Conservation (phyloP, 2,113 vertebrate species). For the Tylochromis polylepis region DNA sequence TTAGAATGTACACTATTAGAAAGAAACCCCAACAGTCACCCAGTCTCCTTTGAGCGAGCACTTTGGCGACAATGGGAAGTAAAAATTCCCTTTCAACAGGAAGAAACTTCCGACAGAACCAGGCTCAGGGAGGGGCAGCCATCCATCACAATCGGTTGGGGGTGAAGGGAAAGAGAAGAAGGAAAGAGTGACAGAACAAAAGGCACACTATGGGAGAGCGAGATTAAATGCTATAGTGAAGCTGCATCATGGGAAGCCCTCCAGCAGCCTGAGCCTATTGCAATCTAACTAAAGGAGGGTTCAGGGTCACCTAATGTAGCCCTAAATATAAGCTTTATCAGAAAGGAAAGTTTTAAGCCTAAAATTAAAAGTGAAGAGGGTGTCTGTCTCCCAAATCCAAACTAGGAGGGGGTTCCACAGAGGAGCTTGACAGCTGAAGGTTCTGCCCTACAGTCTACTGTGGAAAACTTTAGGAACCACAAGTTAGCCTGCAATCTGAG, state of each 20-base stretch:
- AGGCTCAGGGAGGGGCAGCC: not conserved
- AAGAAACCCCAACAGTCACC: not conserved
- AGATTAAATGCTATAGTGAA: not conserved
- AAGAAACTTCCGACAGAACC: not conserved
- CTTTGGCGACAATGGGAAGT: not conserved
- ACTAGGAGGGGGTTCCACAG: not conserved
- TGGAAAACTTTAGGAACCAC: not conserved
- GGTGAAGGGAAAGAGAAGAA: not conserved
- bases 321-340: not conserved
- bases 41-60: not conserved
- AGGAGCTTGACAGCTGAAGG: not conserved
- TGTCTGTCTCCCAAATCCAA: not conserved
- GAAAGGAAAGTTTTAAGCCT: not conserved
- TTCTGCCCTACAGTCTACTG: not conserved
- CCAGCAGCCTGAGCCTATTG: accelerated
- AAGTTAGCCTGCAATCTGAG: not conserved
- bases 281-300: not conserved
- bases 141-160: not conserved
- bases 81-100: not conserved
- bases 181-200: not conserved
- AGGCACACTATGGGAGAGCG: accelerated
- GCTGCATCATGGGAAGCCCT: not conserved
- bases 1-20: not conserved
- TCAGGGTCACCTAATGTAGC: not conserved
- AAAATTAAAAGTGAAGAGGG: not conserved